Conservation (phyloP, 2,113 vertebrate species). For the Hydrochoerus hydrochaeris region DNA sequence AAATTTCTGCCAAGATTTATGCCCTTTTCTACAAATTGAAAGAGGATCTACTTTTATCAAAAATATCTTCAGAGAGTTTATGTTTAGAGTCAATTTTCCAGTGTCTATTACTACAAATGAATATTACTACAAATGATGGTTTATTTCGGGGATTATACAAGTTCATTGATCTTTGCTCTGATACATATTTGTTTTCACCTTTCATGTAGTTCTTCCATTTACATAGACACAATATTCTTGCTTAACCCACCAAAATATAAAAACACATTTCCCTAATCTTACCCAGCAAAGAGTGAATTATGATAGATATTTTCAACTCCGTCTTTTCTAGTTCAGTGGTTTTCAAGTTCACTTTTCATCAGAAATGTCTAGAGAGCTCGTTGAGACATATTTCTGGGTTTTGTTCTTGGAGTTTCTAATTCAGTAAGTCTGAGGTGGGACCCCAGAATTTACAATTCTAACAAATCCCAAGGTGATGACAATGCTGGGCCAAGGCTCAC, state of each 20-base stretch:
- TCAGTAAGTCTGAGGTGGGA: background rate
- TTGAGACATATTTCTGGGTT: background rate
- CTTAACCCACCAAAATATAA: background rate
- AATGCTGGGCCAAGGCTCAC: background rate
- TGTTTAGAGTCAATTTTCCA: background rate
- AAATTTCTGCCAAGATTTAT: background rate
- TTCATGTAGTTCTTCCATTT: background rate
- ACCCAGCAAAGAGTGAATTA: background rate
- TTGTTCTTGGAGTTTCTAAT: background rate
- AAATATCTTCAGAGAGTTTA: background rate
- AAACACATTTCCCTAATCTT: background rate
- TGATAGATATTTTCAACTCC: background rate
- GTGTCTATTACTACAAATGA: background rate
- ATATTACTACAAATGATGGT: background rate
- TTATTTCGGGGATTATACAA: background rate
- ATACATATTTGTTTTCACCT: conserved; percentile 21
- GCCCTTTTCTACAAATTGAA: background rate
- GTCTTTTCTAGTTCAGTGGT: background rate
- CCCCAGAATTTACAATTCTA: background rate
- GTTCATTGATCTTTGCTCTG: background rate
- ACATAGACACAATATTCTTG: background rate
- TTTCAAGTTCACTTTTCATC: background rate
- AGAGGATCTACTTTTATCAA: background rate
- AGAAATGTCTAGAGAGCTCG: background rate
- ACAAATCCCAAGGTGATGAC: background rate